Evolutionary conservation across 2,888 invertebrate genomes (phyloP), one percentile per base, ranked within the genome.

Genomic region (Trichogramma evanescens): DNA sequence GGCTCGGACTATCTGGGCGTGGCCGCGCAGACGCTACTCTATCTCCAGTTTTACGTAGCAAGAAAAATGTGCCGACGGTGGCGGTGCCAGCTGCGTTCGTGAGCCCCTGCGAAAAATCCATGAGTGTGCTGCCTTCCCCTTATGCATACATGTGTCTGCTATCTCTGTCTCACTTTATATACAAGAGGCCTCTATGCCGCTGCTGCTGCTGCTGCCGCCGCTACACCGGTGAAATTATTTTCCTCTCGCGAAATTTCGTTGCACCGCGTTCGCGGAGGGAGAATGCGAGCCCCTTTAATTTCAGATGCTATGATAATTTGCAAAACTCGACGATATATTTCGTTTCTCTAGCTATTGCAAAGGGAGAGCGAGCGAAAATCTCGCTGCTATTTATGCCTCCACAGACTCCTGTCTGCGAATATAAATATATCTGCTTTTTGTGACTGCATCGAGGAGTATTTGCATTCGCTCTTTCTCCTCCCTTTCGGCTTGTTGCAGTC

Each of bases 221-320:
- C 46, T 46, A 46, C 46, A 8, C 46, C 8, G 46, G 10, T 71
- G 69, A 73, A 73, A 74, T 73, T 74, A 74, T 74, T 74, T 74
- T 72, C 69, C 70, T 71, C 58, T 71, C 68, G 66, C 66, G 66
- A 67, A 67, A 58, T 41, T 8, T 13, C 55, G 56, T 48, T 56
- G 51, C 26, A 43, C 6, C 41, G 44, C 41, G 45, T 39, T 13
- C 57, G 43, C 8, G 2, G n/a, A 39, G n/a, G 39, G 70, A 74
- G 74, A 71, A 72, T 74, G 71, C 73, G 71, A 69, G 71, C 74
- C 26, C 26, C 75, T 75, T 75, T 74, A 73, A 74, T 75, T 75
- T 74, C 72, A 72, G 73, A 74, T 71, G 70, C 71, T 75, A 74
- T 73, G 74, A 75, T 74, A 74, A 75, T 75, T 75, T 73, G 72